phyloP scores from a whole-genome alignment of 2,797 vertebrate genomes.

The Liparis tanakae region DNA sequence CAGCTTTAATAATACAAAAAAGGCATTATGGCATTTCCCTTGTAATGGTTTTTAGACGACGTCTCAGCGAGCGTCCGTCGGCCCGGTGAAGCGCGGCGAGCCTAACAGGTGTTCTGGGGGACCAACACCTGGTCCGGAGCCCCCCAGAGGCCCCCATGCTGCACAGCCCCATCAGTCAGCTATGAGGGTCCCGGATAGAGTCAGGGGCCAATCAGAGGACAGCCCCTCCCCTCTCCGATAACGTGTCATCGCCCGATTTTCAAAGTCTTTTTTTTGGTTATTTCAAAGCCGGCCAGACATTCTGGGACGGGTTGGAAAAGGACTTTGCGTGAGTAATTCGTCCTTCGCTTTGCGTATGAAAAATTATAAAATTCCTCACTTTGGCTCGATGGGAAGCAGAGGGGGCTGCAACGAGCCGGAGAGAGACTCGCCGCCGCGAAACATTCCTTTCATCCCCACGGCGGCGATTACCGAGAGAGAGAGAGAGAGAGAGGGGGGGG shows the following conservation, averaged over 20 bases:
- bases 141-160: constrained; percentile 71
- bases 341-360: constrained; percentile 60
- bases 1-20: background rate
- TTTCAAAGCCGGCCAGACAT: constrained; percentile 69
- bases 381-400: constrained; percentile 69
- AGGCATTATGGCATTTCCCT: background rate
- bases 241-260: constrained; percentile 70
- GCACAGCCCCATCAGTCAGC: constrained; percentile 71
- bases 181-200: constrained; percentile 72
- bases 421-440: constrained; percentile 67
- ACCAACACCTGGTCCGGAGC: constrained; percentile 74
- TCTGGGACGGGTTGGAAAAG: constrained; percentile 47
- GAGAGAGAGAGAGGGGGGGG: constrained; percentile 42
- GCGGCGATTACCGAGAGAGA: constrained; percentile 75
- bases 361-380: constrained; percentile 68
- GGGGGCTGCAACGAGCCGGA: constrained; percentile 72
- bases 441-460: constrained; percentile 78
- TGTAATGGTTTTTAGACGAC: constrained; percentile 20
- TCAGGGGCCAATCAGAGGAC: constrained; percentile 49
- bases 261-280: constrained; percentile 63
- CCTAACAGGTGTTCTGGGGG: constrained; percentile 75
- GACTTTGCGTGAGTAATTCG: constrained; percentile 59
- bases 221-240: constrained; percentile 51
- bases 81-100: constrained; percentile 59
- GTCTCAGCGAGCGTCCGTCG: constrained; percentile 29